A percentile compares a stretch with the other conserved stretches of the same genome.
phyloP scores from a whole-genome alignment of 2,888 invertebrate species.

The Sphinx pinastri region DNA sequence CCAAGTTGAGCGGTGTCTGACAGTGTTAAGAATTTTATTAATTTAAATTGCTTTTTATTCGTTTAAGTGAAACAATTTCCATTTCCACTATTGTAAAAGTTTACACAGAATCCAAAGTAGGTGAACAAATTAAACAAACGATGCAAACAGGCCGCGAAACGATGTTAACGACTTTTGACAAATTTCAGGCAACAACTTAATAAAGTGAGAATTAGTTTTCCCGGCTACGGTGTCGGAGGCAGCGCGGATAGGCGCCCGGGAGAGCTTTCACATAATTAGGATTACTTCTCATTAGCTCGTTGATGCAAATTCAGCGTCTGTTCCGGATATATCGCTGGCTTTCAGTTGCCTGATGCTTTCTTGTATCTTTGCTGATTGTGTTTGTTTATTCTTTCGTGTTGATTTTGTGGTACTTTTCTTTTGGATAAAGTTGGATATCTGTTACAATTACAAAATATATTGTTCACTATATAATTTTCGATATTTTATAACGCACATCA shows the following conservation, averaged over 20 bases:
- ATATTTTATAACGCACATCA: background rate
- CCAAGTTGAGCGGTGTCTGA: no score
- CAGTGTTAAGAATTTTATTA: background rate
- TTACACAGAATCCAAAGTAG: constrained; percentile 15
- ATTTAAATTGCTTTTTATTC: background rate
- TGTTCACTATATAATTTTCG: no score
- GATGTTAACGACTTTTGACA: constrained; percentile 60
- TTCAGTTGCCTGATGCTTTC: background rate
- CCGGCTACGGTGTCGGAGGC: constrained; percentile 29
- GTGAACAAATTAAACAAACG: constrained; percentile 37
- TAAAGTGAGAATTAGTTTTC: constrained; percentile 56
- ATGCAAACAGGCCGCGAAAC: constrained; percentile 29
- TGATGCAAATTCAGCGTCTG: constrained; percentile 9
- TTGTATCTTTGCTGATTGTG: background rate
- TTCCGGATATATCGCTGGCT: background rate
- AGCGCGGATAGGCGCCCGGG: background rate
- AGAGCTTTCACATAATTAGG: constrained; percentile 23
- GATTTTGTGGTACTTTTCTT: background rate
- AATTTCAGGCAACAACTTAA: constrained; percentile 57
- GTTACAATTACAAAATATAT: no score
- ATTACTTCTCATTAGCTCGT: constrained; percentile 20
- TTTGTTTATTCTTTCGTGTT: background rate
- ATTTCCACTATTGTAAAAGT: constrained; percentile 4
- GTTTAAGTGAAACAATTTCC: constrained; percentile 1
- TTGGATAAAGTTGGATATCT: background rate